Percentiles rank a stretch among this genome's conserved stretches.
Conservation (phyloP, 2,113 vertebrate species). For the Cryptotis parvus region DNA sequence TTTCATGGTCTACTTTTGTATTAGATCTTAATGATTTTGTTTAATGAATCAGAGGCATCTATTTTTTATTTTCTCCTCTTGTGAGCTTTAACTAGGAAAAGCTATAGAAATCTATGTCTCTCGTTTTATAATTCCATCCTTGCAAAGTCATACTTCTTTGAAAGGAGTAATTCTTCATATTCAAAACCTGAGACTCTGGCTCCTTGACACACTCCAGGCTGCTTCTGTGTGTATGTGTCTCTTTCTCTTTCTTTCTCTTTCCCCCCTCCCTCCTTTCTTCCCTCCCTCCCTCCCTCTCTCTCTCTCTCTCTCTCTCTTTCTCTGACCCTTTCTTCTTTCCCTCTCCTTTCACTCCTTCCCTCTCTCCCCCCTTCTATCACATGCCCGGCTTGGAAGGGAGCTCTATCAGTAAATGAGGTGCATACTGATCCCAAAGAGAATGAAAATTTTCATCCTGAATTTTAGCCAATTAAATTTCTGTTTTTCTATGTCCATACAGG, state of each 20-base stretch:
- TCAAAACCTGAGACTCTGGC: neutral
- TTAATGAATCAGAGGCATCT: neutral
- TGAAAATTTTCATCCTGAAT: neutral
- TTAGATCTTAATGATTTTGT: conserved; percentile 2
- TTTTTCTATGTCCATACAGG: neutral
- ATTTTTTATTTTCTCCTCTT: conserved; percentile 9
- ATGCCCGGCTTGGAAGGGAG: neutral
- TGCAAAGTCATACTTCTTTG: neutral
- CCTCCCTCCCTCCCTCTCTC: too few species aligned
- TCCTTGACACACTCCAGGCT: neutral
- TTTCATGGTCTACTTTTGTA: neutral
- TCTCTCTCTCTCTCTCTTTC: too few species aligned
- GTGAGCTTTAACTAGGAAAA: neutral
- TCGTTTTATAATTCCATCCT: neutral
- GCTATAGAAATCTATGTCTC: neutral
- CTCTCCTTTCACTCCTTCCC: too few species aligned
- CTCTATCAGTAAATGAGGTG: neutral
- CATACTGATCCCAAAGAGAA: neutral
- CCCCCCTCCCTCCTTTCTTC: too few species aligned
- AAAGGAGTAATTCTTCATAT: neutral
- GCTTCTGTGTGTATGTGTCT: neutral
- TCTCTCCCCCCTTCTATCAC: neutral
- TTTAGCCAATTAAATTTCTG: neutral
- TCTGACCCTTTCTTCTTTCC: too few species aligned
- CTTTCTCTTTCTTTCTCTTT: neutral